These are phyloP conservation scores for Helostoma temminkii DNA, from an alignment of 2,797 vertebrate species.

Conservation along the genomic window DNA sequence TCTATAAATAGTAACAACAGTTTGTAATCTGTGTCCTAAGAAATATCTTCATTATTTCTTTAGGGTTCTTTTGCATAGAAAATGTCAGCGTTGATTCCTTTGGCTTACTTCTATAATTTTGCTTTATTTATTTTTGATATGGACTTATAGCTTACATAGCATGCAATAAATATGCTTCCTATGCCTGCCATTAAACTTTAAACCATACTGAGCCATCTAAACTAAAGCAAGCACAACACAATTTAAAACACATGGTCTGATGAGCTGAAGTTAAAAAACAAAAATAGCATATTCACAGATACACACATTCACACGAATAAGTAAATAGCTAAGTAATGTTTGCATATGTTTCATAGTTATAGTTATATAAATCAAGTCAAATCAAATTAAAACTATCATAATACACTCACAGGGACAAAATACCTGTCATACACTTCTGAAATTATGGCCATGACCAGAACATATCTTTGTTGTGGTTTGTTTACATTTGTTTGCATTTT, in stretches of 20 bases:
- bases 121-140: background rate
- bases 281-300: background rate
- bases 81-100: background rate
- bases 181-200: background rate
- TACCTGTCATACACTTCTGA: too few species aligned
- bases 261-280: background rate
- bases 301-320: background rate
- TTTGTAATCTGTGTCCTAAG: too few species aligned
- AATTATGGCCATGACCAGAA: background rate
- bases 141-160: background rate
- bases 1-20: too few species aligned
- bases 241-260: background rate
- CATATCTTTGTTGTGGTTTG: too few species aligned
- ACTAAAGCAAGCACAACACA: background rate
- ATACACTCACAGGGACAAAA: background rate
- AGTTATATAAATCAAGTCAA: too few species aligned
- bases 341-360: slow-evolving; percentile 6
- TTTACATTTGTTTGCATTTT: slow-evolving; percentile 10
- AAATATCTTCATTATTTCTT: slow-evolving; percentile 16
- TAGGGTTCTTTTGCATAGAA: slow-evolving; percentile 3
- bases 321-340: background rate
- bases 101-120: background rate
- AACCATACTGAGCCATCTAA: background rate
- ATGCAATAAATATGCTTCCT: too few species aligned
- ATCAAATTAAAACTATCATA: background rate